These are phyloP conservation scores for Phenganax stokvisi DNA, from an alignment of 92 coral and sea anemone species.

Conservation along the genomic window DNA sequence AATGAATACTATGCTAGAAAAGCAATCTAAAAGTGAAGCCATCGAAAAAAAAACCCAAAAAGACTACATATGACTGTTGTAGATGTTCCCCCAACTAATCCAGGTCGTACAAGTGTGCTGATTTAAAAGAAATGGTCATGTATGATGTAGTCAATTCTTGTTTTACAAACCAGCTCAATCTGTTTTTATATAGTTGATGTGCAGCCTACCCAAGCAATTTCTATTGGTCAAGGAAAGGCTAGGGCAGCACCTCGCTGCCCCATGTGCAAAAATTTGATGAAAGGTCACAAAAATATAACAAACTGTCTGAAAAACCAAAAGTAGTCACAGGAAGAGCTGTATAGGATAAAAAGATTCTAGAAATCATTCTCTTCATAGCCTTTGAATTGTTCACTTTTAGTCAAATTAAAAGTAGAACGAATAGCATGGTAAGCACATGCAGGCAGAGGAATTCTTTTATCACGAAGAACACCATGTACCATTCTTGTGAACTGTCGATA, in stretches of 20 bases:
- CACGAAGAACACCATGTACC: neutral
- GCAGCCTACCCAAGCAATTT: neutral
- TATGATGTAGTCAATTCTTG: neutral
- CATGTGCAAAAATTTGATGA: neutral
- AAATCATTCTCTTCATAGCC: slow-evolving; percentile 2
- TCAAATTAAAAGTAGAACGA: neutral
- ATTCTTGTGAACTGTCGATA: slow-evolving; percentile 2
- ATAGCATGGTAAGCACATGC: slow-evolving; percentile 7
- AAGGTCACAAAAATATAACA: slow-evolving; percentile 1
- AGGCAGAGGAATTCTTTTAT: neutral
- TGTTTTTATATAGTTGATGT: neutral
- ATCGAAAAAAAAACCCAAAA: neutral
- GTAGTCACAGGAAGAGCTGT: neutral
- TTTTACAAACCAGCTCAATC: neutral
- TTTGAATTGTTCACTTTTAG: neutral
- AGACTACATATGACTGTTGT: neutral
- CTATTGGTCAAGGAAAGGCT: neutral
- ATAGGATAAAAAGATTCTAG: neutral
- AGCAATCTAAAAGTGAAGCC: neutral
- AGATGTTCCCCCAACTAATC: slow-evolving; percentile 3
- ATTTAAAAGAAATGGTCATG: neutral
- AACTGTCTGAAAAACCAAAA: neutral
- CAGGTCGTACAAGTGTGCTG: neutral
- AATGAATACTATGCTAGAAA: neutral
- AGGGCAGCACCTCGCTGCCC: neutral